phyloP scores from a whole-genome alignment of 2,797 vertebrate species.

The Rhinophrynus dorsalis region DNA sequence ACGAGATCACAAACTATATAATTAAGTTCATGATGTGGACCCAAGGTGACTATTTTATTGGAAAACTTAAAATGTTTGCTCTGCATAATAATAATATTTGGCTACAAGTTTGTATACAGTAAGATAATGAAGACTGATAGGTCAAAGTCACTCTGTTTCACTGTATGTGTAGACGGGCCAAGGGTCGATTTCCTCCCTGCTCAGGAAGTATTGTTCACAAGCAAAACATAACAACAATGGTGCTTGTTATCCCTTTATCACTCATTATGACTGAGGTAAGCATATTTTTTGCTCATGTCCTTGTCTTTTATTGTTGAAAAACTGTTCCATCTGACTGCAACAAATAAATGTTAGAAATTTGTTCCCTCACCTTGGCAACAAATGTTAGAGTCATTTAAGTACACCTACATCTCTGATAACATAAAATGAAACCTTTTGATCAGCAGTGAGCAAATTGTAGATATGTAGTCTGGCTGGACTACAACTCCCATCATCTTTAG shows the following conservation, averaged over 20 bases:
- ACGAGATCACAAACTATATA: not conserved
- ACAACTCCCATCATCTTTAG: too few species aligned
- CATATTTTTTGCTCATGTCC: constrained; percentile 14
- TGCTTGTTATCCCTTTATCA: constrained; percentile 32
- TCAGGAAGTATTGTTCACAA: constrained; percentile 29
- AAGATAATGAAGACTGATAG: constrained; percentile 6
- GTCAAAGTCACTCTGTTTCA: constrained; percentile 6
- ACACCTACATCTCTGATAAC: not conserved
- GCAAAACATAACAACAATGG: constrained; percentile 30
- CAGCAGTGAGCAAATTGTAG: too few species aligned
- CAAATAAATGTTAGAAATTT: not conserved
- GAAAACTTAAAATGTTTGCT: not conserved
- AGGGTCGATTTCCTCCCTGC: constrained; percentile 9
- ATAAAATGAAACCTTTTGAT: too few species aligned
- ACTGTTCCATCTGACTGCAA: constrained; percentile 9
- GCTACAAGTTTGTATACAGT: not conserved
- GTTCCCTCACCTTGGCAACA: constrained; percentile 18
- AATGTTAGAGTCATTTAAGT: constrained; percentile 5
- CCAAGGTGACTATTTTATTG: not conserved
- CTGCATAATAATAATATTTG: not conserved
- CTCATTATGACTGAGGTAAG: constrained; percentile 34
- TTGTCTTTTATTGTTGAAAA: constrained; percentile 20
- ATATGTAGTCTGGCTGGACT: too few species aligned
- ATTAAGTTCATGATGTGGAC: not conserved
- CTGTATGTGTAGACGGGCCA: constrained; percentile 7